These are phyloP conservation scores for Hycleus phaleratus DNA, from an alignment of 1,140 invertebrate genomes.

Conservation along the genomic window DNA sequence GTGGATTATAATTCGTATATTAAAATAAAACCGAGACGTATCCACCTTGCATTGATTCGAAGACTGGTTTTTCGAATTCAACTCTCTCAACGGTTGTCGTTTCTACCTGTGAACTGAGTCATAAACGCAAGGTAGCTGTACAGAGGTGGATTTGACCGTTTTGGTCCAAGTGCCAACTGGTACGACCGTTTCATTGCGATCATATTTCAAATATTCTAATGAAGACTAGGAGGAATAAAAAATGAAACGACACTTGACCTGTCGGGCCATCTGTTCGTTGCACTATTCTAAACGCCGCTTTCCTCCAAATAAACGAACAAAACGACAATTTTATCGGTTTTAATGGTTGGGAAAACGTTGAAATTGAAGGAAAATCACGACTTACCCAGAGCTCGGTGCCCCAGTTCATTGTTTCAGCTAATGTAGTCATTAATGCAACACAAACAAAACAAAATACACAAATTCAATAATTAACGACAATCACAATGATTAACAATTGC, in stretches of 20 bases:
- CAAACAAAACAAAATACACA: constrained; percentile 1
- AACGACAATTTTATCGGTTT: too few relatives aligned
- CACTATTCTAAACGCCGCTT: too few relatives aligned
- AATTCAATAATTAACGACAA: constrained; percentile 24
- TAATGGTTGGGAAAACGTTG: too few relatives aligned
- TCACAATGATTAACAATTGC: constrained; percentile 18
- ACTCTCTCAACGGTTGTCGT: too few relatives aligned
- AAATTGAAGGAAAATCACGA: constrained; percentile 9
- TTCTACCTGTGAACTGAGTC: constrained; percentile 8
- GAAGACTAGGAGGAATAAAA: not conserved
- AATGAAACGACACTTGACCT: constrained; percentile 3
- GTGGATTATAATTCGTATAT: too few relatives aligned
- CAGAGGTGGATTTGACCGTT: constrained; percentile 4
- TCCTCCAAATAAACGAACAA: too few relatives aligned
- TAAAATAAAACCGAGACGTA: too few relatives aligned
- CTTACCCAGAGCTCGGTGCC: constrained; percentile 53
- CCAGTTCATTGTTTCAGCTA: constrained; percentile 48
- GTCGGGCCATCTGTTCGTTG: not conserved
- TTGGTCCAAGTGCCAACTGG: constrained; percentile 9
- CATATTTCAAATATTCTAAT: too few relatives aligned
- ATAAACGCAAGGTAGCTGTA: not conserved
- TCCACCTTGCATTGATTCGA: too few relatives aligned
- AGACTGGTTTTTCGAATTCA: too few relatives aligned
- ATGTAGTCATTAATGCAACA: constrained; percentile 15
- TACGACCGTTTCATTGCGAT: not conserved